phyloP scores from a whole-genome alignment of 2,113 vertebrate genomes.

The Phaethon lepturus region DNA sequence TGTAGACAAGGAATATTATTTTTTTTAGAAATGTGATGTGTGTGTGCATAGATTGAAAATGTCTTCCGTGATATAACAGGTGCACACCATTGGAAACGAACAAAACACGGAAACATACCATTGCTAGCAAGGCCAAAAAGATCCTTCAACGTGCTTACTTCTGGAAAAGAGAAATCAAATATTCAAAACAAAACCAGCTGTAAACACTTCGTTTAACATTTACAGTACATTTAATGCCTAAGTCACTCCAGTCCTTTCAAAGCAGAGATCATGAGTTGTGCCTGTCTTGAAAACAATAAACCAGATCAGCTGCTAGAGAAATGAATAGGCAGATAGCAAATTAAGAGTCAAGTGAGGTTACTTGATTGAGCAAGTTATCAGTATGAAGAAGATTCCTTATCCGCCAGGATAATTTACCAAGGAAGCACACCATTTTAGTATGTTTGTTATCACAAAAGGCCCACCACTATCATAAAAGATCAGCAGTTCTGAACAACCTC shows the following conservation, averaged over 20 bases:
- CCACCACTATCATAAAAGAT: background rate
- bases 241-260: background rate
- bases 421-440: background rate
- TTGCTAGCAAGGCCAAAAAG: slow-evolving; percentile 93
- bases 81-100: background rate
- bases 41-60: background rate
- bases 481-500: background rate
- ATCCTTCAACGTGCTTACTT: slow-evolving; percentile 97
- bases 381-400: background rate
- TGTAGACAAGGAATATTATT: slow-evolving; percentile 68
- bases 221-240: background rate
- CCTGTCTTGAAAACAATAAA: background rate
- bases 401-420: background rate
- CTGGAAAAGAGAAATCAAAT: slow-evolving; percentile 78
- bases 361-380: background rate
- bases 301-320: background rate
- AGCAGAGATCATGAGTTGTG: background rate
- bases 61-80: background rate
- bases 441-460: background rate
- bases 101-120: slow-evolving; percentile 77
- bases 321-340: background rate
- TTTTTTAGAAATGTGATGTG: slow-evolving; percentile 13
- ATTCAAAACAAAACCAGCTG: background rate
- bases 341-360: background rate
- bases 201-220: background rate